Evolutionary conservation across 2,888 invertebrate genomes (phyloP).

Genomic region (Drosophila quasianomalipes): DNA sequence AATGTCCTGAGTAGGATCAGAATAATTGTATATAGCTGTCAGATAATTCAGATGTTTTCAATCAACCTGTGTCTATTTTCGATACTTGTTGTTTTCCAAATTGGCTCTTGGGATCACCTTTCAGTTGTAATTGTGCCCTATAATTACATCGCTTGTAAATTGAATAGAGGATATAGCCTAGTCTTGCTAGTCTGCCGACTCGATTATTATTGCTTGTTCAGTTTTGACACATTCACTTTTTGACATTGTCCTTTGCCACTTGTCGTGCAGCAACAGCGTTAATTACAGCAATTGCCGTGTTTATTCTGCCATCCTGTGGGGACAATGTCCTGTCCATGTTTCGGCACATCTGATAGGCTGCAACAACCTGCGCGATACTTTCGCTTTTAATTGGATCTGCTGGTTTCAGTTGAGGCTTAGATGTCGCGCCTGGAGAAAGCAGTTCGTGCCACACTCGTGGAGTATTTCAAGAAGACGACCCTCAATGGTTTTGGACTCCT

Average conservation of each 20-base stretch:
- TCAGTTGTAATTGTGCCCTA: no score
- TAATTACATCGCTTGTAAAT: no score
- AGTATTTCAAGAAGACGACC: constrained; percentile 82
- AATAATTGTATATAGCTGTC: no score
- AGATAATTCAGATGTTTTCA: no score
- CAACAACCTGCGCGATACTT: neutral
- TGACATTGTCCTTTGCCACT: neutral
- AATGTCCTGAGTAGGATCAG: no score
- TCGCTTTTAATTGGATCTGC: no score
- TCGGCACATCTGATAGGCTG: constrained; percentile 30
- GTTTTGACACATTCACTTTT: constrained; percentile 7
- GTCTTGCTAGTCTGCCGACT: neutral
- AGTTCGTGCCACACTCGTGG: constrained; percentile 67
- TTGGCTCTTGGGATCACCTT: no score
- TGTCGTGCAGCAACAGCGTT: constrained; percentile 28
- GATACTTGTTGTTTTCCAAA: no score
- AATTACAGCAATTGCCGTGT: constrained; percentile 31
- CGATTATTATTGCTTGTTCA: neutral
- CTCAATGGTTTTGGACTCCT: constrained; percentile 81
- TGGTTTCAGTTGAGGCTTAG: constrained; percentile 14
- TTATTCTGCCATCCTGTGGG: neutral
- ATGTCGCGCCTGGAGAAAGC: constrained; percentile 64
- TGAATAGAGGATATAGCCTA: neutral
- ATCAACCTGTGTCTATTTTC: fast-evolving
- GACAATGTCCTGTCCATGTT: constrained; percentile 3